These are phyloP conservation scores for Teleogryllus occipitalis DNA, from an alignment of 1,140 invertebrate species.

Conservation along the genomic window DNA sequence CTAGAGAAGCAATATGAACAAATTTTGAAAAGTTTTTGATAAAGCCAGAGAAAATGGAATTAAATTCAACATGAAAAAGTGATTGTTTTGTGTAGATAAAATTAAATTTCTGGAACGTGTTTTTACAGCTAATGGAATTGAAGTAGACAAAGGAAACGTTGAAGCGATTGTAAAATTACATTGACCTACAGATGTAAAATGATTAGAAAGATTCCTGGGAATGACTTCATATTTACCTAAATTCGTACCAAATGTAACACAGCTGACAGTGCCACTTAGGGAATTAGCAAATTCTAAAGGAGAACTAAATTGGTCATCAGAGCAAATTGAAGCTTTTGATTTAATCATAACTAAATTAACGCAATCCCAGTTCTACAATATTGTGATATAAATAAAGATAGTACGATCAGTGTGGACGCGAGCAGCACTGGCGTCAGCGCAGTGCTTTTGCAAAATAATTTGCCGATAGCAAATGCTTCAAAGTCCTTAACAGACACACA, in stretches of 20 bases:
- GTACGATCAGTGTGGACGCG: constrained; percentile 34
- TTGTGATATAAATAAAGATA: constrained; percentile 30
- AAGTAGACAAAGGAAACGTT: neutral
- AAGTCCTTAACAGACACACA: constrained; percentile 31
- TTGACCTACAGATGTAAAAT: neutral
- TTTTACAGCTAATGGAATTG: constrained; percentile 26
- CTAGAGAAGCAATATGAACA: constrained; percentile 9
- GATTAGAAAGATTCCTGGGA: neutral
- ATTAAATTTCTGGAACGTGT: constrained; percentile 34
- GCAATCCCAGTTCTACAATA: constrained; percentile 8
- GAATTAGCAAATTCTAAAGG: neutral
- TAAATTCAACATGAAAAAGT: constrained; percentile 31
- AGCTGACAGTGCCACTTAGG: neutral
- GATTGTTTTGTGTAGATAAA: constrained; percentile 25
- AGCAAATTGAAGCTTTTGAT: neutral
- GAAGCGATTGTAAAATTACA: neutral
- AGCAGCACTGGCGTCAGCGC: constrained; percentile 34
- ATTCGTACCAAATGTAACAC: neutral
- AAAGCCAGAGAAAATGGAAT: constrained; percentile 26
- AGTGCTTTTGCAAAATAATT: constrained; percentile 35
- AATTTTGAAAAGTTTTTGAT: constrained; percentile 24
- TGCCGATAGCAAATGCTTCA: constrained; percentile 35
- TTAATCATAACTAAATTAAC: neutral
- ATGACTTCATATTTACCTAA: neutral
- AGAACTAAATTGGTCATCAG: constrained; percentile 19